Conservation (phyloP, 2,797 vertebrate genomes). For the Chrosomus eos region DNA sequence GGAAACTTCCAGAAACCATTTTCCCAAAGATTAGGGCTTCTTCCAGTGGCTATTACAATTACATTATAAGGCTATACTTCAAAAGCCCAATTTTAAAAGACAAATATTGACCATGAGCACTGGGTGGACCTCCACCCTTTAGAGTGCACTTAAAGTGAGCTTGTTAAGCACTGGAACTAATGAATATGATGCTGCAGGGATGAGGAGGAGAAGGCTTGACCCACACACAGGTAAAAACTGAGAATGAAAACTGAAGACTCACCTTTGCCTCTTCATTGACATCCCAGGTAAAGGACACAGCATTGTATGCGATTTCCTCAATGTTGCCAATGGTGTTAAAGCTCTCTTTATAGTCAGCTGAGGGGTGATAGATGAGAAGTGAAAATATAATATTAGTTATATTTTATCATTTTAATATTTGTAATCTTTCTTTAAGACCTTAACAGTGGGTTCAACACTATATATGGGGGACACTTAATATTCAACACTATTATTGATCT, state of each 20-base stretch:
- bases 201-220: background rate
- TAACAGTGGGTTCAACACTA: no score
- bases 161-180: slow-evolving; percentile 37
- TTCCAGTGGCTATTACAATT: background rate
- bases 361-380: slow-evolving; percentile 28
- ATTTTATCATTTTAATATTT: background rate
- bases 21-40: background rate
- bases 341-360: slow-evolving; percentile 98
- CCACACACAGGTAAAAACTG: background rate
- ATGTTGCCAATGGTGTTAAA: slow-evolving; percentile 98
- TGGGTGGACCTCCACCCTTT: slow-evolving; percentile 38
- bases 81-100: slow-evolving; percentile 19
- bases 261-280: slow-evolving; percentile 98
- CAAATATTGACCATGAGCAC: slow-evolving; percentile 54
- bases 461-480: no score
- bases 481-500: no score
- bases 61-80: slow-evolving; percentile 19
- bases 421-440: background rate
- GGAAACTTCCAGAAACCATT: background rate
- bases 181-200: slow-evolving; percentile 26
- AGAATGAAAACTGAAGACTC: slow-evolving; percentile 46
- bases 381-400: slow-evolving; percentile 40
- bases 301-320: slow-evolving; percentile 97
- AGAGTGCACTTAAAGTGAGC: slow-evolving; percentile 43
- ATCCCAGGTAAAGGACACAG: slow-evolving; percentile 98